Conservation (phyloP, 2,113 vertebrate species). For the Procavia capensis region DNA sequence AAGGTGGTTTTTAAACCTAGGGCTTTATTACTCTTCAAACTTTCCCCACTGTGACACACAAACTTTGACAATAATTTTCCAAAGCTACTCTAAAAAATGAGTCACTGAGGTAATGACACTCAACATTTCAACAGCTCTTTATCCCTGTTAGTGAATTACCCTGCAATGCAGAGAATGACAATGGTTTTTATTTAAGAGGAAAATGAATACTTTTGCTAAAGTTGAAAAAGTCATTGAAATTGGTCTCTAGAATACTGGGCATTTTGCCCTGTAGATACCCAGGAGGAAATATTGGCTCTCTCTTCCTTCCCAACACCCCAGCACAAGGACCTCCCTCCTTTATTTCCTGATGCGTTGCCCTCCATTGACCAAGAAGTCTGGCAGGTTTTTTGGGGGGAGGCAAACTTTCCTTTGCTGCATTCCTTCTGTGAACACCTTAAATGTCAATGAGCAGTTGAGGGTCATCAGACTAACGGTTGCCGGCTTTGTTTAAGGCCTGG, state of each 20-base stretch:
- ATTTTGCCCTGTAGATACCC: background rate
- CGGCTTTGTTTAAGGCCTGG: background rate
- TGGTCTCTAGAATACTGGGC: background rate
- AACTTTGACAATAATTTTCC: conserved; percentile 22
- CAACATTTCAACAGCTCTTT: conserved; percentile 61
- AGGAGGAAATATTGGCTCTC: background rate
- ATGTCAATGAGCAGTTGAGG: background rate
- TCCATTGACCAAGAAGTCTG: background rate
- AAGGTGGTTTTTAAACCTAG: background rate
- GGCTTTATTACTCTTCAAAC: background rate
- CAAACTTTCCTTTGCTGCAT: background rate
- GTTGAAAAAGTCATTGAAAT: conserved; percentile 38
- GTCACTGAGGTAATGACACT: background rate
- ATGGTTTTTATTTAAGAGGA: conserved; percentile 59
- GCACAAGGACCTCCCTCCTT: background rate
- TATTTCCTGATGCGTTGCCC: fast-evolving
- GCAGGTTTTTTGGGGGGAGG: background rate
- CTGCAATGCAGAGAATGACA: conserved; percentile 41
- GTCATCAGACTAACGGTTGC: background rate
- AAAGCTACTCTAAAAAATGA: conserved; percentile 49
- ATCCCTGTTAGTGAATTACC: conserved; percentile 63
- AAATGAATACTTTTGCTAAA: conserved; percentile 59
- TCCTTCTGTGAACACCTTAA: background rate
- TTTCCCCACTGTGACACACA: background rate
- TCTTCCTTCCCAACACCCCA: background rate